phyloP scores from a whole-genome alignment of 35 echinoderm and acorn worm species.

The Ophiothrix spiculata region DNA sequence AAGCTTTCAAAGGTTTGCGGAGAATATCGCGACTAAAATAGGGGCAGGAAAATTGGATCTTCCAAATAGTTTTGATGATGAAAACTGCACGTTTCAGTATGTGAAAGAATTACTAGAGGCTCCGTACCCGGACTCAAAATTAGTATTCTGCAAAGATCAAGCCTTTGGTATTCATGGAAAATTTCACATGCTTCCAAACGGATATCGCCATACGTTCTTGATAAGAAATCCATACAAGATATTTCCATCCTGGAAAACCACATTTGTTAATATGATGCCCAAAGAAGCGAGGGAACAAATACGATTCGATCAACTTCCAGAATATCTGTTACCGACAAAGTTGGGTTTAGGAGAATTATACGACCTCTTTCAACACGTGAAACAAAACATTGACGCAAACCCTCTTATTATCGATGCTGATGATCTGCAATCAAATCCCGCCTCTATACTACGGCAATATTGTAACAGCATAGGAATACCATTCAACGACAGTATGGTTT shows the following conservation, averaged over 20 bases:
- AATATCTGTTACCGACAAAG: neutral
- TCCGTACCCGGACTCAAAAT: neutral
- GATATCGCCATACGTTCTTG: constrained; percentile 38
- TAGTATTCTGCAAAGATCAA: constrained; percentile 31
- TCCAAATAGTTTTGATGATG: neutral
- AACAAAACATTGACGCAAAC: neutral
- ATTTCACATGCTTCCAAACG: constrained; percentile 15
- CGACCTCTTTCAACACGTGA: constrained; percentile 4
- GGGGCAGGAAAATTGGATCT: neutral
- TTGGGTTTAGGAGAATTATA: neutral
- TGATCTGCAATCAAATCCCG: constrained; percentile 5
- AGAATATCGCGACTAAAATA: neutral
- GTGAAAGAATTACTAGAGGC: constrained; percentile 20
- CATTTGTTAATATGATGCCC: neutral
- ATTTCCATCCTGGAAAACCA: constrained; percentile 32
- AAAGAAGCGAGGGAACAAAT: neutral
- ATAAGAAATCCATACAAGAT: constrained; percentile 39
- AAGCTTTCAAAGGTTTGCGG: neutral
- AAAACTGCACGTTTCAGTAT: neutral
- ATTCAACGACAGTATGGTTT: neutral
- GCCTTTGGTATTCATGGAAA: constrained; percentile 2
- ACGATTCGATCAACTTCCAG: neutral
- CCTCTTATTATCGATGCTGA: constrained; percentile 18
- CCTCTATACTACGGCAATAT: neutral
- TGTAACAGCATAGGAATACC: constrained; percentile 5